Evolutionary conservation across 2,113 vertebrate species (phyloP).

Genomic region (Triplophysa tibetana): DNA sequence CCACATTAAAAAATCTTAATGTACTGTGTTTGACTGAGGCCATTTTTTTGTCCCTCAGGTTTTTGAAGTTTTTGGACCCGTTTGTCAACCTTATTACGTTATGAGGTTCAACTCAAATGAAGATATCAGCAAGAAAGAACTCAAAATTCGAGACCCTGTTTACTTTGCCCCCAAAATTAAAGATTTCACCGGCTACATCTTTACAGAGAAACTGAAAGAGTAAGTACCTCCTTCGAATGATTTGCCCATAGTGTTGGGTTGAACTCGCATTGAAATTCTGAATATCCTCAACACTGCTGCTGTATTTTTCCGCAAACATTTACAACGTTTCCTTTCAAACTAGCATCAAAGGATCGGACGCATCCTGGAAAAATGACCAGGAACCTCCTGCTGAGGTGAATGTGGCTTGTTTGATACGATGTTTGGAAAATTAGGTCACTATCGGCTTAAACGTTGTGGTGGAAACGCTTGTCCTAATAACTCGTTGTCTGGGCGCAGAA

Average conservation of each 20-base stretch:
- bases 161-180: constrained; percentile 85
- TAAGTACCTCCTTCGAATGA: constrained; percentile 56
- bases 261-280: neutral
- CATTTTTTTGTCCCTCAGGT: constrained; percentile 72
- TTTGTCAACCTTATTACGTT: constrained; percentile 88
- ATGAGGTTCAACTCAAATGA: constrained; percentile 85
- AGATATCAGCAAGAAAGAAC: constrained; percentile 77
- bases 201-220: constrained; percentile 80
- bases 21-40: no score
- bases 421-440: constrained; percentile 3
- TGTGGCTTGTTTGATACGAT: neutral
- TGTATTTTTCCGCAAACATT: neutral
- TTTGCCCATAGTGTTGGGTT: neutral
- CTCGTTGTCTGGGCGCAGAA: neutral
- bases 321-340: neutral
- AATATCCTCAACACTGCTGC: neutral
- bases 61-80: constrained; percentile 94
- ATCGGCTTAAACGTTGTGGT: neutral
- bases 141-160: constrained; percentile 79
- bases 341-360: constrained; percentile 90
- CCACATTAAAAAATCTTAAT: neutral
- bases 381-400: constrained; percentile 90
- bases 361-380: constrained; percentile 95
- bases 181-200: constrained; percentile 90
- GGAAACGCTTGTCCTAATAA: neutral